A percentile compares a stretch with the other conserved stretches of the same genome.
Evolutionary conservation across 2,888 invertebrate species (phyloP).

Genomic region (Xestoiulus laeticollis): DNA sequence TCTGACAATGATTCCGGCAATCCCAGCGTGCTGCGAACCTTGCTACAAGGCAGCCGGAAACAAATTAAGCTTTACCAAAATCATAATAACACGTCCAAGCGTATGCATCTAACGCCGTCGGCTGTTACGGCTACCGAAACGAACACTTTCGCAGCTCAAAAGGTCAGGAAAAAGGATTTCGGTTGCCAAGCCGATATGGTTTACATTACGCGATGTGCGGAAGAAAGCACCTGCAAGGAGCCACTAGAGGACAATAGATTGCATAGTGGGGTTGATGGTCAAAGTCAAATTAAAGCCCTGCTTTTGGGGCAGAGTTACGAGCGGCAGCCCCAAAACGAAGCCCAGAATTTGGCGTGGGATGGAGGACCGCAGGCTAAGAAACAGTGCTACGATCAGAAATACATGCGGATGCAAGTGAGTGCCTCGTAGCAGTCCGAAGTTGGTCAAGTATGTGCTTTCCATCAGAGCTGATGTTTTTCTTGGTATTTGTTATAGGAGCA

Average conservation of each 20-base stretch:
- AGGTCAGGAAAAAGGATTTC: neutral
- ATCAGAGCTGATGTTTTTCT: neutral
- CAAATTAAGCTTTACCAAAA: neutral
- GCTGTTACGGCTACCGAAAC: neutral
- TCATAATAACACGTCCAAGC: neutral
- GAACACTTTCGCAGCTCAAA: neutral
- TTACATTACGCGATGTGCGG: neutral
- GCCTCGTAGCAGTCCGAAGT: neutral
- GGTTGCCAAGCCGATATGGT: conserved; percentile 2
- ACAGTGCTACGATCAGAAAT: neutral
- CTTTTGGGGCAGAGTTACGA: neutral
- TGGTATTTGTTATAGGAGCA: too few species aligned
- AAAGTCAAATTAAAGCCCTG: neutral
- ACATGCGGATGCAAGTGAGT: neutral
- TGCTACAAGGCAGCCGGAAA: neutral
- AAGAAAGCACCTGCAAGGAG: neutral
- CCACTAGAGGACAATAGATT: neutral
- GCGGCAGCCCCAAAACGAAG: neutral
- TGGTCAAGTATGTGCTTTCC: neutral
- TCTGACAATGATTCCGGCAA: neutral
- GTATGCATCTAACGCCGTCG: neutral
- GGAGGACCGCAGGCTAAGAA: neutral
- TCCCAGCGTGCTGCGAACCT: neutral
- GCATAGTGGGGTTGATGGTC: neutral
- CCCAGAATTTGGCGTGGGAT: neutral